Evolutionary conservation across 2,113 vertebrate species (phyloP).

Genomic region (Uria lomvia): DNA sequence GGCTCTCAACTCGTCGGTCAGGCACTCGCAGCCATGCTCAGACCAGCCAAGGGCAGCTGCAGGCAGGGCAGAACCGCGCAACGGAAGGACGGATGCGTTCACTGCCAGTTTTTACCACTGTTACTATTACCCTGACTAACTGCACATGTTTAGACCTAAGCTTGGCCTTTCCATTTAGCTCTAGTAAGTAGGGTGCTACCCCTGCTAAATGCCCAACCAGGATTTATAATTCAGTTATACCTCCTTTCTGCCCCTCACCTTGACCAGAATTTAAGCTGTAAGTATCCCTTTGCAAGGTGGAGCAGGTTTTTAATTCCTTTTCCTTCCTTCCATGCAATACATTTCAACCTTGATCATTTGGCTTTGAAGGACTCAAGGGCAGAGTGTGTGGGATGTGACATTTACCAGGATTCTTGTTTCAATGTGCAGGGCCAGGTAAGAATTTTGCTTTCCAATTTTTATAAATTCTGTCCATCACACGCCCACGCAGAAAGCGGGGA

Average conservation of each 20-base stretch:
- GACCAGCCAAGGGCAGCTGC: background rate
- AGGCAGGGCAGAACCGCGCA: rapidly evolving
- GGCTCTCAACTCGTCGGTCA: rapidly evolving
- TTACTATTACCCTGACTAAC: background rate
- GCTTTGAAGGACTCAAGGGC: background rate
- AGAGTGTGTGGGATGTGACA: slow-evolving; percentile 23
- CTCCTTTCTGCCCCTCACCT: background rate
- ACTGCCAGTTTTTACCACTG: background rate
- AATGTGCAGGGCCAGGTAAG: background rate
- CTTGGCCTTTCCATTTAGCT: background rate
- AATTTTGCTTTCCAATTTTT: background rate
- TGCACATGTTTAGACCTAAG: background rate
- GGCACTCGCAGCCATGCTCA: rapidly evolving
- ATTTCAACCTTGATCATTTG: slow-evolving; percentile 7
- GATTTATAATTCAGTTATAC: background rate
- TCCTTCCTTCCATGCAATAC: background rate
- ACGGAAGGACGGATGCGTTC: background rate
- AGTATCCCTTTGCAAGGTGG: background rate
- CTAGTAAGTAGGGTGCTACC: background rate
- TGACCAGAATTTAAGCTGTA: background rate
- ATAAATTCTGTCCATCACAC: background rate
- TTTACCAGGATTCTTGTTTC: background rate
- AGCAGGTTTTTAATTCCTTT: background rate
- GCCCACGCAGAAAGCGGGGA: background rate
- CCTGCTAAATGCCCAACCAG: background rate